These are phyloP conservation scores for Hydrolagus affinis DNA, from an alignment of 2,113 vertebrate genomes.

Conservation along the genomic window DNA sequence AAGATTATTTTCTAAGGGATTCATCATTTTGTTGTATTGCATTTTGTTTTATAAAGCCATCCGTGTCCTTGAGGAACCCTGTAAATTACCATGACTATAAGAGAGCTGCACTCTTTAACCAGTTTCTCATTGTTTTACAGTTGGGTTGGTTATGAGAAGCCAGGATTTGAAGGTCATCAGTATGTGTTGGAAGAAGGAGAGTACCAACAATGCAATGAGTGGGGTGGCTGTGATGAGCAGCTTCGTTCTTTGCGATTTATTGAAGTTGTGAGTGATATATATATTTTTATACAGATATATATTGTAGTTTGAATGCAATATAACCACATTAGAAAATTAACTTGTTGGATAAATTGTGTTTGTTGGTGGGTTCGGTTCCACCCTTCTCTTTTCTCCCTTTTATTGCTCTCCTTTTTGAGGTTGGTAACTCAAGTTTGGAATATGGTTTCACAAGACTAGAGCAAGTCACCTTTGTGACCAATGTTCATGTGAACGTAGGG, in stretches of 20 bases:
- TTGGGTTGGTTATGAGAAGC: constrained; percentile 84
- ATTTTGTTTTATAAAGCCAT: neutral
- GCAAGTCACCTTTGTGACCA: too few species aligned
- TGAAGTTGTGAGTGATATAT: constrained; percentile 60
- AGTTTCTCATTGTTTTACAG: constrained; percentile 45
- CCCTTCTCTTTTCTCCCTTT: neutral
- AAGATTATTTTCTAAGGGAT: neutral
- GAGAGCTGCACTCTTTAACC: neutral
- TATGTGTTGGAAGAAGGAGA: constrained; percentile 89
- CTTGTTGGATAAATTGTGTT: neutral
- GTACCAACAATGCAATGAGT: constrained; percentile 73
- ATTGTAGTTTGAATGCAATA: neutral
- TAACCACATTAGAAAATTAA: too few species aligned
- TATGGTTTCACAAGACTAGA: too few species aligned
- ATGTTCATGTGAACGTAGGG: too few species aligned
- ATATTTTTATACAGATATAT: neutral
- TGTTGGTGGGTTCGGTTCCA: neutral
- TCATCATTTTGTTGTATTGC: neutral
- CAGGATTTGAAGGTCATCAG: constrained; percentile 78
- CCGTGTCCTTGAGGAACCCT: neutral
- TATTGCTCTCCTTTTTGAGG: neutral
- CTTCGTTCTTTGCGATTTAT: constrained; percentile 74
- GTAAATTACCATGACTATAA: neutral
- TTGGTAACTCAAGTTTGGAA: too few species aligned
- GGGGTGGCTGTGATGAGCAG: constrained; percentile 66